phyloP scores from a whole-genome alignment of 2,888 invertebrate species.

The Nymphalis urticae region DNA sequence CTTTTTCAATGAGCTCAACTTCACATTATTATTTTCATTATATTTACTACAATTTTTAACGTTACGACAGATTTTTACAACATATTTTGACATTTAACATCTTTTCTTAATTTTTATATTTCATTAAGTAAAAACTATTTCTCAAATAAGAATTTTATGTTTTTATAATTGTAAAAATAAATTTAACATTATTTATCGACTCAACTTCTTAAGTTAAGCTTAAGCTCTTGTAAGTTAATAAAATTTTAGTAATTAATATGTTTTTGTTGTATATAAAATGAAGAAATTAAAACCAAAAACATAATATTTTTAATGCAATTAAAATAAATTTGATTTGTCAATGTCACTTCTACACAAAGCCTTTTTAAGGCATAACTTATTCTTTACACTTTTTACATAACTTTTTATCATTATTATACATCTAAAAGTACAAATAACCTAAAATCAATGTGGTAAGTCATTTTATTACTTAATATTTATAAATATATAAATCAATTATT shows the following conservation, averaged over 20 bases:
- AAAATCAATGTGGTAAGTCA: too few relatives aligned
- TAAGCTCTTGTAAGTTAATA: not conserved
- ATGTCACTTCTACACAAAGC: too few relatives aligned
- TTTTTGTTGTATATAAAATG: not conserved
- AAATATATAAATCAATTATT: too few relatives aligned
- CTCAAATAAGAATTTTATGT: not conserved
- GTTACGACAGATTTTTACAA: not conserved
- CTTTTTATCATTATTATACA: too few relatives aligned
- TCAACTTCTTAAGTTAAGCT: not conserved
- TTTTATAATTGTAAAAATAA: not conserved
- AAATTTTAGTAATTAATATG: too few relatives aligned
- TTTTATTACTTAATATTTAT: too few relatives aligned
- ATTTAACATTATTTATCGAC: not conserved
- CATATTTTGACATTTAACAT: constrained; percentile 10
- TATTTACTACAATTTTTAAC: constrained; percentile 2
- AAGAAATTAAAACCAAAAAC: not conserved
- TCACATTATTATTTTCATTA: constrained; percentile 14
- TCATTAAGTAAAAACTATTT: not conserved
- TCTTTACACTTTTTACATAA: too few relatives aligned
- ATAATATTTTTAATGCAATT: not conserved
- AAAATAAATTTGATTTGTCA: too few relatives aligned
- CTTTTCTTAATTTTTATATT: not conserved
- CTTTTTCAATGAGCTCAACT: not conserved
- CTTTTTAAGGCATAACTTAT: too few relatives aligned
- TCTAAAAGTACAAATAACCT: not conserved